These are phyloP conservation scores for Pan paniscus DNA, from an alignment of 2,113 vertebrate genomes.

Conservation along the genomic window DNA sequence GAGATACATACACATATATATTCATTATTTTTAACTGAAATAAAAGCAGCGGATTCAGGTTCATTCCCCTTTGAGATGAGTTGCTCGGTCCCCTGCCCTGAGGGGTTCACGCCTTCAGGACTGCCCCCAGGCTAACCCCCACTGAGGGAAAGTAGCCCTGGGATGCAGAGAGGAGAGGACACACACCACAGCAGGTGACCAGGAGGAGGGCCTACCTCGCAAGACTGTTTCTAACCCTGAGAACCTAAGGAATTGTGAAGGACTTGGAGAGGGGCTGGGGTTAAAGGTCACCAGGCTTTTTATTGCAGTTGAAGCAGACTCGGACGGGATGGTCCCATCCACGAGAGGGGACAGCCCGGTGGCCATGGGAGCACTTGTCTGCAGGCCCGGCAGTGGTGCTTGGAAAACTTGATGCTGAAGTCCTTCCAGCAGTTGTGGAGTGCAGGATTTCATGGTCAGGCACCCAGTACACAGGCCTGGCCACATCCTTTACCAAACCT, in stretches of 20 bases:
- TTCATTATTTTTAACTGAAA: conserved; percentile 72
- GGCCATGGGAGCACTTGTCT: conserved; percentile 96
- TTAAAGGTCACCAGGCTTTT: conserved; percentile 98
- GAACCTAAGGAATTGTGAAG: conserved; percentile 87
- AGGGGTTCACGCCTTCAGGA: neutral
- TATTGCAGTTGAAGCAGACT: conserved; percentile 94
- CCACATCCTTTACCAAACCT: conserved; percentile 97
- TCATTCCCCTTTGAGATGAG: conserved; percentile 74
- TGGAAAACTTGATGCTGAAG: conserved; percentile 95
- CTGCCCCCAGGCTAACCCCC: neutral
- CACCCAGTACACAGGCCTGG: conserved; percentile 97
- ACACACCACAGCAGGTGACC: conserved; percentile 75
- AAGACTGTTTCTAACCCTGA: conserved; percentile 87
- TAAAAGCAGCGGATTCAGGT: conserved; percentile 79
- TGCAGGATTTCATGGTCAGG: conserved; percentile 95
- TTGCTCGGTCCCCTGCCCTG: conserved; percentile 30
- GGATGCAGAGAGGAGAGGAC: conserved; percentile 5
- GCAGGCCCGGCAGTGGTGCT: conserved; percentile 97
- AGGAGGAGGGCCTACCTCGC: conserved; percentile 71
- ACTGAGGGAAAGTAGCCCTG: neutral
- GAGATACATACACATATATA: neutral
- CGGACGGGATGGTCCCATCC: conserved; percentile 99
- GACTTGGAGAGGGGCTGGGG: conserved; percentile 80
- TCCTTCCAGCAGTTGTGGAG: conserved; percentile 93
- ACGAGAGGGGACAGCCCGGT: conserved; percentile 93